Evolutionary conservation across 2,888 invertebrate species (phyloP), one percentile per base, ranked within the genome.

Genomic region (Brassicogethes aeneus): DNA sequence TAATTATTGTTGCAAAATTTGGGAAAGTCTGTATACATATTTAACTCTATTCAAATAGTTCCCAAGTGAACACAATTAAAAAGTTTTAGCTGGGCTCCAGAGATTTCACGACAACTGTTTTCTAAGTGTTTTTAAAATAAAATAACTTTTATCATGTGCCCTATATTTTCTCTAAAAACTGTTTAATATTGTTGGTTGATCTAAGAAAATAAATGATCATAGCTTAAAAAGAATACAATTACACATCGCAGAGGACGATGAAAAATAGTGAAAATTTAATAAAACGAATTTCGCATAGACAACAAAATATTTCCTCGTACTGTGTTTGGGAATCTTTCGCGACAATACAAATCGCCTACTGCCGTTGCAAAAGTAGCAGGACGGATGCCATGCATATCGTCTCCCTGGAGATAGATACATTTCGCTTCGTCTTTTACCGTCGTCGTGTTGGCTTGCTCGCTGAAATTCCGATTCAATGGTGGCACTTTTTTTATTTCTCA

Each of bases 331-430:
- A 23, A 23, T 10, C 23, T 5, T 7, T 7, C 23, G 23, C 10
- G 23, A 23, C 5, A 23, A 23, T 23, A 23, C 23, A 23, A 23
- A 23, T 23, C 23, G 23, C 23, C 23, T 5, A 43, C 43, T 48
- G 42, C 42, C 41, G 5, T 23, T 7, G 23, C 10, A 23, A 23
- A 5, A 10, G 23, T 23, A 23, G 10, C 5, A 51, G 47, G 50
- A 47, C 53, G 50, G 48, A 54, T 50, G 51, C 51, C 48, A 43
- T 51, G 55, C 53, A 53, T 51, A 53, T 49, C 47, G 40, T 44
- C 42, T 52, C 58, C 49, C 56, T 16, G 17, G 55, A 46, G 55
- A 23, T 23, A 23, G 23, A 23, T 23, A 23, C 23, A 10, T 23
- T 23, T 23, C 23, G 5, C 10, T 23, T 10, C 23, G 23, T 23